These are phyloP conservation scores for Cetoscarus ocellatus DNA, from an alignment of 2,797 vertebrate genomes.

Conservation along the genomic window DNA sequence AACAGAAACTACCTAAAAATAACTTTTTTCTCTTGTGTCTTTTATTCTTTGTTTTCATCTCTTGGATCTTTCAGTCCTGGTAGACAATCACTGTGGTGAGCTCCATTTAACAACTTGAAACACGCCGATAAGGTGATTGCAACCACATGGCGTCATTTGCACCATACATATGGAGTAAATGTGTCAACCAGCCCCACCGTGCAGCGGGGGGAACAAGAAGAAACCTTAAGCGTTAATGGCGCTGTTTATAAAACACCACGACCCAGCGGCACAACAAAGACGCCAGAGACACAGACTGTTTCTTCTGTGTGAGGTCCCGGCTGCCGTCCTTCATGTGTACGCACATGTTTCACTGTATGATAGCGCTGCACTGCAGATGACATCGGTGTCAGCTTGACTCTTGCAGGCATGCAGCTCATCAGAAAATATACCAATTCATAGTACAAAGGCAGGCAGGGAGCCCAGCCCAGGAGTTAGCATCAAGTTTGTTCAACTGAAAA, in stretches of 20 bases:
- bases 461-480: no score
- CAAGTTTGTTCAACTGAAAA: no score
- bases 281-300: slow-evolving; percentile 35
- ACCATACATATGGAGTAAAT: slow-evolving; percentile 70
- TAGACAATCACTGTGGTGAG: slow-evolving; percentile 45
- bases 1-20: slow-evolving; percentile 12
- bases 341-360: slow-evolving; percentile 45
- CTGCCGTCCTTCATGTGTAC: slow-evolving; percentile 50
- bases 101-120: slow-evolving; percentile 74
- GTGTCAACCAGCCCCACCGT: slow-evolving; percentile 68
- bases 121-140: slow-evolving; percentile 74
- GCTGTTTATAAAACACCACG: slow-evolving; percentile 71
- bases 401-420: slow-evolving; percentile 32
- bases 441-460: slow-evolving; percentile 8
- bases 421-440: slow-evolving; percentile 19
- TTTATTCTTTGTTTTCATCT: slow-evolving; percentile 41
- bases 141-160: slow-evolving; percentile 79
- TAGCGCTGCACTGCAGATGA: slow-evolving; percentile 79
- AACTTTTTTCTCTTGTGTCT: slow-evolving; percentile 3
- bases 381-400: slow-evolving; percentile 56
- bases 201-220: slow-evolving; percentile 49
- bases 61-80: slow-evolving; percentile 23
- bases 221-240: slow-evolving; percentile 76
- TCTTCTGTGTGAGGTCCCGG: slow-evolving; percentile 75
- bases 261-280: slow-evolving; percentile 72